Percentiles rank a stretch among this genome's conserved stretches.
Conservation (phyloP, 2,797 vertebrate genomes). For the Arctocebus calabarensis region DNA sequence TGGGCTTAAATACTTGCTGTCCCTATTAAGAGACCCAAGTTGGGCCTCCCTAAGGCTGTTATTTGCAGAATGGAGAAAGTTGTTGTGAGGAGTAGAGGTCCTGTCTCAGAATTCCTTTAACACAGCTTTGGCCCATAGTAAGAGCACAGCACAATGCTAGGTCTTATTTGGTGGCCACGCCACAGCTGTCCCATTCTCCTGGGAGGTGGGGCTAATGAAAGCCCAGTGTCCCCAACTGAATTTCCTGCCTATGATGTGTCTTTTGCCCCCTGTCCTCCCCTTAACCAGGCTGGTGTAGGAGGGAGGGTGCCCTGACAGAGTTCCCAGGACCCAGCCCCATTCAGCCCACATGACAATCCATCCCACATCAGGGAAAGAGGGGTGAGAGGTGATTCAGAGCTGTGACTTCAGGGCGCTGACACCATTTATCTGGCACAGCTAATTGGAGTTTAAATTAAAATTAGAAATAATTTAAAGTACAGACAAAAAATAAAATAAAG, state of each 20-base stretch:
- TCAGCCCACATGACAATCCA: neutral
- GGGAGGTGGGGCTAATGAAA: constrained; percentile 48
- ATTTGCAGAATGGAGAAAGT: neutral
- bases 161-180: neutral
- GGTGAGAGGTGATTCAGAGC: constrained; percentile 30
- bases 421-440: constrained; percentile 68
- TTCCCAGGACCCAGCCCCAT: neutral
- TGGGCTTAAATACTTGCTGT: neutral
- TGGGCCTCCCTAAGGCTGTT: neutral
- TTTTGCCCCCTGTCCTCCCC: neutral
- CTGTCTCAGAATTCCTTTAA: neutral
- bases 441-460: constrained; percentile 81
- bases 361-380: neutral
- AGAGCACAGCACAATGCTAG: neutral
- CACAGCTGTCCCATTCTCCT: neutral
- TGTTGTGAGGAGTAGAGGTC: neutral
- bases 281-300: neutral
- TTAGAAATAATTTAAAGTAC: constrained; percentile 64
- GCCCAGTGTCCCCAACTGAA: neutral
- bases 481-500: constrained; percentile 59
- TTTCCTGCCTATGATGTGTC: neutral
- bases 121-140: neutral
- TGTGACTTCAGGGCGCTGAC: constrained; percentile 59
- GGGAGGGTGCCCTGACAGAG: neutral
- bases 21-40: neutral